Percentiles rank a stretch among this genome's conserved stretches.
phyloP scores from a whole-genome alignment of 1,140 invertebrate species.

The Lucilia cuprina region DNA sequence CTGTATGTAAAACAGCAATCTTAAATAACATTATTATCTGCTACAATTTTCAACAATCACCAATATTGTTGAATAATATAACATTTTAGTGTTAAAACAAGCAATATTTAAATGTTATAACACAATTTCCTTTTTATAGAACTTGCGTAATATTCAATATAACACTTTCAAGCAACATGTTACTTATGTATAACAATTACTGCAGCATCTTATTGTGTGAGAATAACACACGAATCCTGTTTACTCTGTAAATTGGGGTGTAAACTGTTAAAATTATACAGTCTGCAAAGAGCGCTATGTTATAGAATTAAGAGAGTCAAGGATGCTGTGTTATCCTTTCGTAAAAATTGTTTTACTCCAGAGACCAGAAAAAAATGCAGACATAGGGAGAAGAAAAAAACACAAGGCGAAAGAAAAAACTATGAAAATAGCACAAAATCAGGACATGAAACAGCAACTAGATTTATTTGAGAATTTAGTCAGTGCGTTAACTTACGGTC shows the following conservation, averaged over 20 bases:
- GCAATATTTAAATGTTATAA: no score
- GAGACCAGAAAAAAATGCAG: neutral
- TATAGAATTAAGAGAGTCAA: neutral
- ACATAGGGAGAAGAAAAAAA: constrained; percentile 4
- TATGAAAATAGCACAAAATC: constrained; percentile 21
- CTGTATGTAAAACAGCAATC: no score
- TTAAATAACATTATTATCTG: no score
- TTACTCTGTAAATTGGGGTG: neutral
- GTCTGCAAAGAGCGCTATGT: neutral
- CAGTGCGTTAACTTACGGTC: constrained; percentile 35
- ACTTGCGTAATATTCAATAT: no score
- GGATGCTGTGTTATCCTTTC: neutral
- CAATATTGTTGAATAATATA: no score
- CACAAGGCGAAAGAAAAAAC: neutral
- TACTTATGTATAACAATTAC: no score
- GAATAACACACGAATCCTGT: no score
- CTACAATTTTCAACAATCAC: no score
- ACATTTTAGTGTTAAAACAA: no score
- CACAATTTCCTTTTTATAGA: no score
- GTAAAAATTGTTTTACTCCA: neutral
- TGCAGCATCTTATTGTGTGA: no score
- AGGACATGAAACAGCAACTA: constrained; percentile 35
- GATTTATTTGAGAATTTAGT: constrained; percentile 36
- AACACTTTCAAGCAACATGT: no score
- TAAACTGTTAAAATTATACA: neutral